phyloP scores from a whole-genome alignment of 2,797 vertebrate species.

The Pseudochaenichthys georgianus region DNA sequence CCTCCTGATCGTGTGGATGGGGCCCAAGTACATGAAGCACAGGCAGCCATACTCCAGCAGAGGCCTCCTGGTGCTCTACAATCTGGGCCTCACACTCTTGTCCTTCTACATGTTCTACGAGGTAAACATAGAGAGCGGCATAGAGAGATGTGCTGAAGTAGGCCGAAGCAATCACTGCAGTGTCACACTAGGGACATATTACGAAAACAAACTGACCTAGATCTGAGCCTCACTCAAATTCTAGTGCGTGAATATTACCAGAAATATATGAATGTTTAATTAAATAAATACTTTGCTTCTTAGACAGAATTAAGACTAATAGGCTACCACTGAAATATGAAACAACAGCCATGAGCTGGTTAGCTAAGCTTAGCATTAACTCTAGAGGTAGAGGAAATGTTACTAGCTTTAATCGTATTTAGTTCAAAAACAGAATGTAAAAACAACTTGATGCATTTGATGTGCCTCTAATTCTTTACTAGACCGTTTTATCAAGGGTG shows the following conservation, averaged over 20 bases:
- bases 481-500: neutral
- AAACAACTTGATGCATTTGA: too few relatives aligned
- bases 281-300: neutral
- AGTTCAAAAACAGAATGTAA: too few relatives aligned
- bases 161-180: constrained; percentile 30
- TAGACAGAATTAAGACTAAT: neutral
- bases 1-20: constrained; percentile 94
- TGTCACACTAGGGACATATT: constrained; percentile 12
- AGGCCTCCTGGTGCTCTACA: constrained; percentile 92
- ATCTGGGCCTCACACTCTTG: constrained; percentile 92
- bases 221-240: neutral
- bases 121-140: constrained; percentile 81
- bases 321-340: neutral
- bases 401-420: too few relatives aligned
- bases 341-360: neutral
- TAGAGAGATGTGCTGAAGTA: constrained; percentile 18
- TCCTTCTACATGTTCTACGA: constrained; percentile 97
- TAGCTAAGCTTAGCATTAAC: neutral
- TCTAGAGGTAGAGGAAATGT: too few relatives aligned
- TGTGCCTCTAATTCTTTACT: too few relatives aligned
- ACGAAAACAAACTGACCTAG: neutral
- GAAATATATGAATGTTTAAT: neutral
- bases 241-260: neutral
- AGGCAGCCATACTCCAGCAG: constrained; percentile 90
- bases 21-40: constrained; percentile 95